Evolutionary conservation across 2,888 invertebrate species (phyloP).

Genomic region (Drosophila hamatofila): DNA sequence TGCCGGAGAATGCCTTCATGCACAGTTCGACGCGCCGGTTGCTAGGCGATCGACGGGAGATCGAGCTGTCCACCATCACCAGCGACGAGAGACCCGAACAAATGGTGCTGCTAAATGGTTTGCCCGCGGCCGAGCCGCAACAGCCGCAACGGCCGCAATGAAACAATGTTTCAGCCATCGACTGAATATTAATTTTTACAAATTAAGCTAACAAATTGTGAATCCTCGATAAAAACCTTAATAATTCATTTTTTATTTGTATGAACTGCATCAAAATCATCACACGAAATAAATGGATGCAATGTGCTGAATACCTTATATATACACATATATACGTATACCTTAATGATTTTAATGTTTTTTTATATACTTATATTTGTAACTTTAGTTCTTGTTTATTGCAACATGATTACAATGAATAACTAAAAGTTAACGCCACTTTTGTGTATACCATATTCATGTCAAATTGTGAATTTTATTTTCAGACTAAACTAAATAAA

Average conservation of each 20-base stretch:
- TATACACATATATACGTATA: slow-evolving; percentile 15
- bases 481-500: background rate
- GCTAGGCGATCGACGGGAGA: slow-evolving; percentile 82
- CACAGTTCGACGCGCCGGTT: slow-evolving; percentile 77
- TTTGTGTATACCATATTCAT: background rate
- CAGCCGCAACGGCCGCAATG: slow-evolving; percentile 49
- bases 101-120: slow-evolving; percentile 58
- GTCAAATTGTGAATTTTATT: background rate
- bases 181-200: slow-evolving; percentile 50
- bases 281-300: slow-evolving; percentile 42
- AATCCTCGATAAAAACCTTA: slow-evolving; percentile 2
- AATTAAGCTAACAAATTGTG: slow-evolving; percentile 18
- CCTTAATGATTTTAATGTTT: background rate
- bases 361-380: background rate
- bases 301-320: slow-evolving; percentile 30
- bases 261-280: slow-evolving; percentile 17
- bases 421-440: background rate
- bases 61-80: slow-evolving; percentile 83
- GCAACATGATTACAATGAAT: background rate
- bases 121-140: slow-evolving; percentile 74
- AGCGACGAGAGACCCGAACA: slow-evolving; percentile 75
- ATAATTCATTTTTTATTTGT: slow-evolving; percentile 25
- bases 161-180: slow-evolving; percentile 38
- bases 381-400: background rate
- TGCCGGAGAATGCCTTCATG: slow-evolving; percentile 84